Evolutionary conservation across 2,113 vertebrate genomes (phyloP), one percentile per base, ranked within the genome.

Genomic region (Pogonocichla stellata): DNA sequence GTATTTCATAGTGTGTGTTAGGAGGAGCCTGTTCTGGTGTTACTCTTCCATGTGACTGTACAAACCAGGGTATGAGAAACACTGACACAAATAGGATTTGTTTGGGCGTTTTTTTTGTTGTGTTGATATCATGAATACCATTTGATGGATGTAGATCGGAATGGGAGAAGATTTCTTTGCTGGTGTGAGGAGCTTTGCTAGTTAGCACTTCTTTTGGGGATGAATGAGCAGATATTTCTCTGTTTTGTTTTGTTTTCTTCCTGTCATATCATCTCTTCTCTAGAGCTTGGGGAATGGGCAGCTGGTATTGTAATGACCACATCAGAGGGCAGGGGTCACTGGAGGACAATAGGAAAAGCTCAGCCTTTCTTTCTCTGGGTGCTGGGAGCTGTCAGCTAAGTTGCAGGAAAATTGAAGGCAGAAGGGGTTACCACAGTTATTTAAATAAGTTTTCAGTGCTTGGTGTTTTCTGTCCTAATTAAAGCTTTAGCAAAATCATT

Each of bases 241-340:
- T 33, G 42, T 45, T 43, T 51, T 58, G 34, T 31, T 71, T 60
- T 61, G 56, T 62, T 83, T 77, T 66, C 17, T 89, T 88, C 29
- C 40, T 92, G 47, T 94, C 87, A 69, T 86, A 82, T 88, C 47
- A 77, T 88, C 74, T 90, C 58, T 90, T 94, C 48, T 17, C 33
- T 62, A 47, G 67, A 42, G 54, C 61, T 70, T 84, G 36, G 72
- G 85, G 69, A 95, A 92, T 77, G 77, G 72, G 42, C 74, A 88
- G 38, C 66, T 94, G 70, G 36, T 90, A 51, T 84, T 94, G 79
- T 91, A 96, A 66, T 90, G 87, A 93, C 71, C 80, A 69, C 81
- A 70, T 89, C 47, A 74, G 73, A 94, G 80, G 73, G 43, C 82
- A 91, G 81, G 87, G 88, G 67, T 89, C 91, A 91, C 88, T 93